Evolutionary conservation across 2,888 invertebrate species (phyloP).

Genomic region (Drosophila hawaiiensis): DNA sequence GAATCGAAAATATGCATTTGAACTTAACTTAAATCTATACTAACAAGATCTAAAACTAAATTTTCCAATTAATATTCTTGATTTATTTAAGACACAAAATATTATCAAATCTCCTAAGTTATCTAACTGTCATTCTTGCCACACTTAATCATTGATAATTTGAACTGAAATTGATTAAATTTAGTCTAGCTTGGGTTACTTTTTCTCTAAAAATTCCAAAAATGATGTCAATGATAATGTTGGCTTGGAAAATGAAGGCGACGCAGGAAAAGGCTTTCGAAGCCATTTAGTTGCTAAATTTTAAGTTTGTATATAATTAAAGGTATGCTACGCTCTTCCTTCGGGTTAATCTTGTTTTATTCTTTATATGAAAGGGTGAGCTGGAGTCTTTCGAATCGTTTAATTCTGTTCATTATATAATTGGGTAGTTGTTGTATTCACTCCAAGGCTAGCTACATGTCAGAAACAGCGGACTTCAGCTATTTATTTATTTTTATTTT

Average conservation of each 20-base stretch:
- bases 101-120: not conserved
- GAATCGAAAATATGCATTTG: not conserved
- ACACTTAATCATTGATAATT: not conserved
- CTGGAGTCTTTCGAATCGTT: not conserved
- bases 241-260: not conserved
- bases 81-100: not conserved
- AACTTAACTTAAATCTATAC: not conserved
- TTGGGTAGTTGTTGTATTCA: not conserved
- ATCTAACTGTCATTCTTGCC: not conserved
- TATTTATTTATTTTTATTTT: not conserved
- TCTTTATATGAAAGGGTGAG: not conserved
- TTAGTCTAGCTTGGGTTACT: not conserved
- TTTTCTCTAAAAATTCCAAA: not conserved
- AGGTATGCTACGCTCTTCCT: not conserved
- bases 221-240: not conserved
- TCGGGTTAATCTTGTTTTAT: not conserved
- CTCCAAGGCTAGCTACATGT: slow-evolving; percentile 36
- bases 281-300: not conserved
- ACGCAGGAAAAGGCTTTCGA: not conserved
- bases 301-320: not conserved
- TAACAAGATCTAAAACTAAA: not conserved
- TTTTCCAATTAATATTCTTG: not conserved
- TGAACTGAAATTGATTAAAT: not conserved
- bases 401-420: not conserved
- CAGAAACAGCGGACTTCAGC: slow-evolving; percentile 60